Evolutionary conservation across 2,888 invertebrate species (phyloP), one percentile per base, ranked within the genome.

Genomic region (Sinodicranocentrus sp.): DNA sequence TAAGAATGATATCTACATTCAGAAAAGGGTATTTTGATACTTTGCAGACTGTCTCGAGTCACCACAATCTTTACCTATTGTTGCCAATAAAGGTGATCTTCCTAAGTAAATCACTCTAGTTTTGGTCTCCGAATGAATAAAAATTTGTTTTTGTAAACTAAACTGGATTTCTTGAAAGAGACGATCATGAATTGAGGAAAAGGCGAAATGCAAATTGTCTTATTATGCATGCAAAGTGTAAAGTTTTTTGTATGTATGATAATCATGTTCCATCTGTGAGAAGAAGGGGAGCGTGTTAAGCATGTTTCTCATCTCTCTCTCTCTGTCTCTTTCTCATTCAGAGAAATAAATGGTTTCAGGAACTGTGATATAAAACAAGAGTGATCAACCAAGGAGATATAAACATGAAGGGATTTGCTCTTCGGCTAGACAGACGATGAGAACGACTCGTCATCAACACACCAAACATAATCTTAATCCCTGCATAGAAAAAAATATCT

Each of bases 401-500:
- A 83, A 83, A 83, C 82, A 83, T 63, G 59, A 83, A 71, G 65
- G 76, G 71, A 70, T 83, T 71, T 71, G 65, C 65, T 77, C 54
- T 76, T 75, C 61, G 75, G 59, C 39, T 76, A 83, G 82, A 77
- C 76, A 83, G 76, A 82, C 73, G 82, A 82, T 82, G 82, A 82
- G 82, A 75, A 68, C 48, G 70, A 82, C 70, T 77, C 76, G 71
- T 83, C 63, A 70, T 77, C 77, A 71, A 21, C 43, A 78, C 54
- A 54, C 28, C 44, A 23, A 65, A 44, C 57, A 68, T n/a, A 25
- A 73, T 21, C 43, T 21, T 57, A 19, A 1, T 28, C 67, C 26
- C 33, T 28, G 54, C 33, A n/a, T 21, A 70, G 52, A 48, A n/a
- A n/a, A n/a, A 70, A 43, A 28, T 39, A 39, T 39, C 39, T 28